These are phyloP conservation scores for Cancer borealis DNA, from an alignment of 2,888 invertebrate species.

Conservation along the genomic window DNA sequence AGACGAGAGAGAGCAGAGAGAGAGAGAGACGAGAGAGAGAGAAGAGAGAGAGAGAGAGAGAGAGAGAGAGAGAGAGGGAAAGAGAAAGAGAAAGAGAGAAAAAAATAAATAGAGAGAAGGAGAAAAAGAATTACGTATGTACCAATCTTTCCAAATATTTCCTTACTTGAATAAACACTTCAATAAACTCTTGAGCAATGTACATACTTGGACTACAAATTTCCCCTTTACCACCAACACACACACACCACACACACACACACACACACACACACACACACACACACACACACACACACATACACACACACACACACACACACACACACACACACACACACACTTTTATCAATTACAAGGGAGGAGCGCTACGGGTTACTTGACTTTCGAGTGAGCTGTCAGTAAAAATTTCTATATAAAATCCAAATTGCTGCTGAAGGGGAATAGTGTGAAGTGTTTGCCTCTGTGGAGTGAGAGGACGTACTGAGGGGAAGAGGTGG, in stretches of 20 bases:
- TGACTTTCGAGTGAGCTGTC: background rate
- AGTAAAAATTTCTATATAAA: constrained; percentile 16
- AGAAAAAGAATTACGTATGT: background rate
- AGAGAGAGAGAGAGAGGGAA: constrained; percentile 22
- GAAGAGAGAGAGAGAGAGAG: background rate
- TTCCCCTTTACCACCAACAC: background rate
- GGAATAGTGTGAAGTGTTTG: background rate
- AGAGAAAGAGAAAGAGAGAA: constrained; percentile 32
- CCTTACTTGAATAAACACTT: background rate
- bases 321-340: constrained; percentile 48
- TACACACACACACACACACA: constrained; percentile 48
- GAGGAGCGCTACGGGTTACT: background rate
- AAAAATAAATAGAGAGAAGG: background rate
- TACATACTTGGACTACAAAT: background rate
- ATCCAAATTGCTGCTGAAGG: constrained; percentile 23
- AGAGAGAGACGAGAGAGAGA: constrained; percentile 21
- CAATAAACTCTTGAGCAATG: background rate
- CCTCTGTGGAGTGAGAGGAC: background rate
- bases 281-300: constrained; percentile 41
- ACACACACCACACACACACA: constrained; percentile 21
- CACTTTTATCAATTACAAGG: constrained; percentile 4
- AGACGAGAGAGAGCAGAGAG: background rate
- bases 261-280: constrained; percentile 51
- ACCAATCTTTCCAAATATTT: constrained; percentile 1
- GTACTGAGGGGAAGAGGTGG: background rate